Conservation (phyloP, 2,113 vertebrate genomes). For the Pangasianodon hypophthalmus region DNA sequence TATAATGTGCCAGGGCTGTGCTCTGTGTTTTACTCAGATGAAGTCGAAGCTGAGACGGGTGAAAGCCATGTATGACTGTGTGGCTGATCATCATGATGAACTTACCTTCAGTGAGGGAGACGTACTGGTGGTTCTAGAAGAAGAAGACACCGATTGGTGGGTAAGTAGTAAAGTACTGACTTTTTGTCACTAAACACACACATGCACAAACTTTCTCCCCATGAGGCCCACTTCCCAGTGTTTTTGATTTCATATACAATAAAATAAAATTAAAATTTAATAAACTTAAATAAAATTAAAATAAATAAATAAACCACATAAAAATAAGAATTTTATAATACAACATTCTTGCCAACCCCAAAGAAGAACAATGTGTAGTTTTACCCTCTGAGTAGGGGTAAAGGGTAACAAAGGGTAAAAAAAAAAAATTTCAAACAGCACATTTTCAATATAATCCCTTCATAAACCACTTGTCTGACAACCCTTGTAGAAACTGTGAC, state of each 20-base stretch:
- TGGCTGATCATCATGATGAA: slow-evolving; percentile 73
- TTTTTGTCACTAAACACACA: neutral
- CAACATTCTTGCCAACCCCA: neutral
- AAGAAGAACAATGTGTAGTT: neutral
- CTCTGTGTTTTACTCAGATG: slow-evolving; percentile 50
- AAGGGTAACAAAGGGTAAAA: too few species aligned
- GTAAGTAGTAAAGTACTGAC: slow-evolving; percentile 61
- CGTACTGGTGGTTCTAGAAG: slow-evolving; percentile 67
- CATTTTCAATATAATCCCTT: neutral
- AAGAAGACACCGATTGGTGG: slow-evolving; percentile 76
- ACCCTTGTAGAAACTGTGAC: neutral
- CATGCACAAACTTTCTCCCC: neutral
- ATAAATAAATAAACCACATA: neutral
- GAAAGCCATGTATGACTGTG: slow-evolving; percentile 68
- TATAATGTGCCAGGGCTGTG: neutral
- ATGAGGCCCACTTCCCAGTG: neutral
- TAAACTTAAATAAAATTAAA: neutral
- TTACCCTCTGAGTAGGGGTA: neutral
- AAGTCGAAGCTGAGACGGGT: slow-evolving; percentile 61
- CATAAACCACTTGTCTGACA: neutral
- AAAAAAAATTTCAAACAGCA: neutral
- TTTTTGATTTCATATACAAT: neutral
- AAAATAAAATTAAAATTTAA: neutral
- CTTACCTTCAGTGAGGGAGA: slow-evolving; percentile 71
- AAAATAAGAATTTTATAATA: neutral